Base-by-base conservation (phyloP, 2,888 invertebrate species). In the Perizoma flavofasciatum region DNA sequence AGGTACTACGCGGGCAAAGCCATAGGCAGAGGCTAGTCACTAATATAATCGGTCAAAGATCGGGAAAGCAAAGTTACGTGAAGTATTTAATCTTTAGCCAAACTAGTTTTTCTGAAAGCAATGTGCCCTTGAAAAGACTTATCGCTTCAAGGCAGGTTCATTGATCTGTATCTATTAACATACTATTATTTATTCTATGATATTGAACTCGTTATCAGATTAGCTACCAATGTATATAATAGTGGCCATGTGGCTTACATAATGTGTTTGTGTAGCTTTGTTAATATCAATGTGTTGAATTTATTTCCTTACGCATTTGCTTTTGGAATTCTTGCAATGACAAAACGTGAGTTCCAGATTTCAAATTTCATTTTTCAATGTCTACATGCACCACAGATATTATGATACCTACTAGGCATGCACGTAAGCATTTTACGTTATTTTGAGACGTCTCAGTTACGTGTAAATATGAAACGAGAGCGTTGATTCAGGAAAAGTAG, bases 81-180 rank as follows among this genome's bases (percentile, higher is more conserved):
- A 43, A 37, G 41, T 57, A 41, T 57, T 57, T 47, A 10, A 52
- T 58, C 41, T 57, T 53, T 39, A 59, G 45, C 7, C 46, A 57
- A 61, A 61, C 61, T 57, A 54, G 61, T 61, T 61, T 61, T 54
- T 57, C 75, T 75, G 78, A 77, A 82, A 81, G 47, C 6, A 79
- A 82, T 81, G 82, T 86, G 89, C 86, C 89, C 89, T 89, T 89
- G 88, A 89, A 88, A 88, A 89, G 86, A 89, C 86, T 86, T 89
- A 88, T 88, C 89, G 89, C 86, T 81, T 82, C 79, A 78, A 81
- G 73, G 78, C 69, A 78, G 77, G 87, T 83, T 86, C 86, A 85
- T 77, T 86, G 88, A 83, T 52, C 60, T 33, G 55, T 61, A 56
- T 57, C 73, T 78, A 75, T 74, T 74, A 49, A 52, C 41, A 56